phyloP scores from a whole-genome alignment of 2,113 vertebrate genomes.

The Picathartes gymnocephalus region DNA sequence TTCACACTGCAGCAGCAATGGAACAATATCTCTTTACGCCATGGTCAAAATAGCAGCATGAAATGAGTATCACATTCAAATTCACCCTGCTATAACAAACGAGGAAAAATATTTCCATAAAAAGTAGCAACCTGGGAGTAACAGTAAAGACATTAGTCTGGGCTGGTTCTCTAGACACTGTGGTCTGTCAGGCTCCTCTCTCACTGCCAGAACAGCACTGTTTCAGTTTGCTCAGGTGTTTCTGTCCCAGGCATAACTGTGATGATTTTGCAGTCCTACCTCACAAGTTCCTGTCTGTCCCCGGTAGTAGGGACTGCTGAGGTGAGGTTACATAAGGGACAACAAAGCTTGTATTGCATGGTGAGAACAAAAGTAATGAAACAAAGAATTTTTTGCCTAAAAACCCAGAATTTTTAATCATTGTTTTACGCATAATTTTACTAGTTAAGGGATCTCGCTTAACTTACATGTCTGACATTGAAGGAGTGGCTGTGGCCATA shows the following conservation, averaged over 20 bases:
- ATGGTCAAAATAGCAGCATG: slow-evolving; percentile 1
- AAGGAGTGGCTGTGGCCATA: neutral
- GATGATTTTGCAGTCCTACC: neutral
- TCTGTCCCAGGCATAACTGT: neutral
- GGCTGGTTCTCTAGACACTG: neutral
- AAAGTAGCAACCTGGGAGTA: neutral
- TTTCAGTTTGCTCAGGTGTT: neutral
- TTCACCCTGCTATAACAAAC: neutral
- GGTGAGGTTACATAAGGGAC: neutral
- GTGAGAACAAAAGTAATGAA: neutral
- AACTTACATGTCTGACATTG: neutral
- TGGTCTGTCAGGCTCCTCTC: neutral
- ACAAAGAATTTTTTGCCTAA: neutral
- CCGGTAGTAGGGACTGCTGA: neutral
- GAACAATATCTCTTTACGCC: neutral
- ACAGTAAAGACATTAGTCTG: neutral
- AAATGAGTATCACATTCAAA: neutral
- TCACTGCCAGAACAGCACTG: neutral
- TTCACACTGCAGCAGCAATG: neutral
- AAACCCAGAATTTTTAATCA: neutral
- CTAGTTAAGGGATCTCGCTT: neutral
- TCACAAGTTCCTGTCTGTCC: neutral
- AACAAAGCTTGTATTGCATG: neutral
- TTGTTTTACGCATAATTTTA: neutral
- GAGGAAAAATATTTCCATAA: neutral